Conservation (phyloP, 2,888 invertebrate species). For the Heteromyza rotundicornis region DNA sequence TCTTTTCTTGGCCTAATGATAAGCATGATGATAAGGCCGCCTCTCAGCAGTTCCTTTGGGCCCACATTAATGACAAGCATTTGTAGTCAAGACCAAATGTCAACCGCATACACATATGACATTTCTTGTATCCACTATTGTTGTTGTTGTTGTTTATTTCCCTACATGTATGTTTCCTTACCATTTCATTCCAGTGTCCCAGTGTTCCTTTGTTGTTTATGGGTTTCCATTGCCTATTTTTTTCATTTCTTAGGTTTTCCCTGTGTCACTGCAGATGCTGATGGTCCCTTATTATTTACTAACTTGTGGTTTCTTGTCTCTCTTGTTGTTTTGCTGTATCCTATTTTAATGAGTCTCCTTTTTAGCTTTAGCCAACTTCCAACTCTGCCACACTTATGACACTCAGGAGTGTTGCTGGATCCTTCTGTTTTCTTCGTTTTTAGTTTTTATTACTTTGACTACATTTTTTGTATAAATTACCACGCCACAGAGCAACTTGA, state of each 20-base stretch:
- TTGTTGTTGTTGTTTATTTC: neutral
- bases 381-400: constrained; percentile 13
- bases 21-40: neutral
- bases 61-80: constrained; percentile 26
- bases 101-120: constrained; percentile 22
- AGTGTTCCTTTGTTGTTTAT: neutral
- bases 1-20: no score
- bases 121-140: neutral
- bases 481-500: neutral
- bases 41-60: constrained; percentile 9
- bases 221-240: neutral
- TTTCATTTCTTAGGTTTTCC: neutral
- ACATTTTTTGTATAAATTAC: constrained; percentile 5
- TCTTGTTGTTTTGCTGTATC: constrained; percentile 8
- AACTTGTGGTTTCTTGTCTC: constrained; percentile 1
- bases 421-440: neutral
- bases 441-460: neutral
- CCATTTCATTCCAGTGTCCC: neutral
- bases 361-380: neutral
- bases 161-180: neutral
- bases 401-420: constrained; percentile 16
- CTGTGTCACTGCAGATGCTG: neutral
- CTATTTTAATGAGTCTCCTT: constrained; percentile 12
- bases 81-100: constrained; percentile 31
- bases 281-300: constrained; percentile 11